Base-by-base conservation (phyloP, 2,797 vertebrate species). In the Galaxias olidus region DNA sequence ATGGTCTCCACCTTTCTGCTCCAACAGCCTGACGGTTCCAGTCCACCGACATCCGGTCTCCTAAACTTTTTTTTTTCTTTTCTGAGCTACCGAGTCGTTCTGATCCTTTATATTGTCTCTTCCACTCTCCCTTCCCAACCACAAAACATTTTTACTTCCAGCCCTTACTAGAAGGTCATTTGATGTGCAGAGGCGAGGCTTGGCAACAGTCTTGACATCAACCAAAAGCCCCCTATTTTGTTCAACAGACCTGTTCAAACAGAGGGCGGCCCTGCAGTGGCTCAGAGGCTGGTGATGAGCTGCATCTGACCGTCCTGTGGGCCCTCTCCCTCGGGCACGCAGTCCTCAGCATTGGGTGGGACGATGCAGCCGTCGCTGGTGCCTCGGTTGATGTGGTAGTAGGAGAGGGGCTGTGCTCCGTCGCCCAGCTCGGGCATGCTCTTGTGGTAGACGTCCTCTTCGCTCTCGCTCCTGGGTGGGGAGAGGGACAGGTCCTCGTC, bases 251-350 rank as follows among this genome's bases (percentile, higher is more conserved):
- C 84, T 88, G 90, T 91, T 81, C 88, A 93, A 83, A 90, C 83
- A 15, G 15, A 59, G 64, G 48, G 57, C 9, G 41, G 59, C 4
- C 44, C 46, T 30, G 20, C 64, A 44, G 42, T 59, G 8, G 46
- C 84, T 97, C 94, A 99, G 90, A 99, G 96, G 90, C 97, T 99
- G 67, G 98, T 99, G 59, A 99, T 97, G 79, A 99, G 94, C 88
- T 99, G 98, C 98, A 98, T 98, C 80, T 99, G 98, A 92, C 98
- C 96, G 78, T 98, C 96, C 69, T 81, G 92, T 68, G 96, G 91
- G 1, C 65, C 72, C 45, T 97, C 97, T 53, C 92, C 94, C 77
- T 97, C 95, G 0, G 92, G 93, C 0, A 91, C 87, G 63, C 94
- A 94, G 74, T 92, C 94, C 83, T 96, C 94, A 54, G 92, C 92